Conservation (phyloP, 2,888 invertebrate species). For the Corbicula japonica region DNA sequence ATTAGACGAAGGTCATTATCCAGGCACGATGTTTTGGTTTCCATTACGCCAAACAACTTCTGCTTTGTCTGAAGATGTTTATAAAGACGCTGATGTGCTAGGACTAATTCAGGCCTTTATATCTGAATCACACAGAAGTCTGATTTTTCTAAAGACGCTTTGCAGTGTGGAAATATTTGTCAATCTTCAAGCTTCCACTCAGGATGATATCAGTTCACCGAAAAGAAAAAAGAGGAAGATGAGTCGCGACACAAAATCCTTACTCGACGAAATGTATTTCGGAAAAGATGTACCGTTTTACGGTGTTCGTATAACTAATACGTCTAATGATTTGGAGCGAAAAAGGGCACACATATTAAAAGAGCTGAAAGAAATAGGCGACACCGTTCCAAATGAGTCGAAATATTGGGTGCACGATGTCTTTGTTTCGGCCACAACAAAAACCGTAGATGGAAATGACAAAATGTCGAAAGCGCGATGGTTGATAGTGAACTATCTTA, state of each 20-base stretch:
- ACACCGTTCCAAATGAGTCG: slow-evolving; percentile 2
- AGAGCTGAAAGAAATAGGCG: slow-evolving; percentile 13
- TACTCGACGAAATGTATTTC: neutral
- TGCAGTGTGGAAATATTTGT: slow-evolving; percentile 73
- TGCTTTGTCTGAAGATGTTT: slow-evolving; percentile 75
- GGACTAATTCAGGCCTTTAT: slow-evolving; percentile 76
- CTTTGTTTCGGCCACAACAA: neutral
- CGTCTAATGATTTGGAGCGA: neutral
- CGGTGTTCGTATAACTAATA: slow-evolving; percentile 13
- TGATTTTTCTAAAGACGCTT: slow-evolving; percentile 82
- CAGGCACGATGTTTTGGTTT: slow-evolving; percentile 83
- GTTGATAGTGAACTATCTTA: slow-evolving; percentile 36
- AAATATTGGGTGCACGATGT: slow-evolving; percentile 25
- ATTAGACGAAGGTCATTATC: slow-evolving; percentile 65
- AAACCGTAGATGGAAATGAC: neutral
- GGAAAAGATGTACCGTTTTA: slow-evolving; percentile 17
- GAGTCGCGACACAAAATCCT: neutral
- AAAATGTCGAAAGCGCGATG: slow-evolving; percentile 16
- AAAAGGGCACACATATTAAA: neutral
- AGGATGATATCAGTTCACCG: neutral
- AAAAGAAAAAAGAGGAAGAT: neutral
- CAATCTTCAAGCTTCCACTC: neutral
- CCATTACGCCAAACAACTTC: slow-evolving; percentile 75
- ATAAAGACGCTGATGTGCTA: slow-evolving; percentile 68
- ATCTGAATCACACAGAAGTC: slow-evolving; percentile 75